phyloP scores from a whole-genome alignment of 2,888 invertebrate species.

The Lumbricus terrestris region DNA sequence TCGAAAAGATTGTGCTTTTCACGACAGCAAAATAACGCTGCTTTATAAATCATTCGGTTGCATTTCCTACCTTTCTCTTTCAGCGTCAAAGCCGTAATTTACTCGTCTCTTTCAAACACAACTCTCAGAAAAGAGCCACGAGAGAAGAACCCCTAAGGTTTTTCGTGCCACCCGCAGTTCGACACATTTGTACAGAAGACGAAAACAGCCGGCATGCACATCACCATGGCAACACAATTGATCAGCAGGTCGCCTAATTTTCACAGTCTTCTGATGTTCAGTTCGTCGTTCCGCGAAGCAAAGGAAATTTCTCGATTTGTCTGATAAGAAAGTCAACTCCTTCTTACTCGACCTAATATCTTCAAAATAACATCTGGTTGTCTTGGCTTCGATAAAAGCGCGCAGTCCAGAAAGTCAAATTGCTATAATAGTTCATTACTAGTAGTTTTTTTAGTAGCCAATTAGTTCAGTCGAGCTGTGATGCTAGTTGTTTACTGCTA shows the following conservation, averaged over 20 bases:
- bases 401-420: background rate
- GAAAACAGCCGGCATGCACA: background rate
- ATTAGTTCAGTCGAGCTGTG: too few relatives aligned
- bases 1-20: background rate
- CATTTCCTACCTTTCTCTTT: background rate
- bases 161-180: background rate
- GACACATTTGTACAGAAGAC: too few relatives aligned
- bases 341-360: background rate
- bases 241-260: too few relatives aligned
- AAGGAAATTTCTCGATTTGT: background rate
- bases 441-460: too few relatives aligned
- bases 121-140: background rate
- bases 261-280: background rate
- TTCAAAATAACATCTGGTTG: background rate
- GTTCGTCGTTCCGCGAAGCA: background rate
- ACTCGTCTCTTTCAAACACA: background rate
- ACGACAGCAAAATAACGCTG: too few relatives aligned
- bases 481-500: too few relatives aligned
- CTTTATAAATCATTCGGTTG: background rate
- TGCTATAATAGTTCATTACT: too few relatives aligned
- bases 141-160: background rate
- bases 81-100: background rate
- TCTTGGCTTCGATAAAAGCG: too few relatives aligned
- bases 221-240: background rate
- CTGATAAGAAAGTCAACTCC: background rate